Conservation (phyloP, 2,888 invertebrate species). For the Euzetes globulus region DNA sequence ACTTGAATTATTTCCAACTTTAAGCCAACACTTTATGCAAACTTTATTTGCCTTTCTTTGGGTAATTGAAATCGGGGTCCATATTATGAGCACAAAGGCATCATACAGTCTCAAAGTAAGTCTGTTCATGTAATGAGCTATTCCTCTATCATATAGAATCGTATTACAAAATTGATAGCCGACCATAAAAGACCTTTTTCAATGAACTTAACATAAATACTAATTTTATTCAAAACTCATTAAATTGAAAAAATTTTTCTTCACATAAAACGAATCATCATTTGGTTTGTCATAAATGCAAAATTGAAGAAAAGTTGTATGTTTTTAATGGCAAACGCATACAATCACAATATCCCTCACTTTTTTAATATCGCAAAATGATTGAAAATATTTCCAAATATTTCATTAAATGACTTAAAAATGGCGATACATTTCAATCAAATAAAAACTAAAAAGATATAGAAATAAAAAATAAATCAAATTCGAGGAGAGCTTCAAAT, state of each 20-base stretch:
- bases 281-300: too few species aligned
- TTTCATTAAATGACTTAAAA: too few species aligned
- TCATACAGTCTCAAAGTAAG: neutral
- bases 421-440: too few species aligned
- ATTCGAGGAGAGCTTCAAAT: too few species aligned
- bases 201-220: neutral
- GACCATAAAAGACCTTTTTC: neutral
- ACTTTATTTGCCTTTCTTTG: conserved; percentile 24
- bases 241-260: neutral
- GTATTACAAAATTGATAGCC: neutral
- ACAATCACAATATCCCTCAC: too few species aligned
- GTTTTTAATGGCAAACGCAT: too few species aligned
- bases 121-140: conserved; percentile 8
- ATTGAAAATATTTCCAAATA: too few species aligned
- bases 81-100: conserved; percentile 6
- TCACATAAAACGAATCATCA: neutral
- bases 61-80: conserved; percentile 8
- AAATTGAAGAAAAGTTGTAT: too few species aligned
- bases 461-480: too few species aligned
- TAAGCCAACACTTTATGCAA: conserved; percentile 27
- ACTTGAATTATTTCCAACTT: conserved; percentile 23
- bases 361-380: too few species aligned
- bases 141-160: neutral
- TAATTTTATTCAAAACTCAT: neutral
- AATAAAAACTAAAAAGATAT: too few species aligned